These are phyloP conservation scores for Vireo griseus DNA, from an alignment of 2,797 vertebrate genomes.

Conservation along the genomic window DNA sequence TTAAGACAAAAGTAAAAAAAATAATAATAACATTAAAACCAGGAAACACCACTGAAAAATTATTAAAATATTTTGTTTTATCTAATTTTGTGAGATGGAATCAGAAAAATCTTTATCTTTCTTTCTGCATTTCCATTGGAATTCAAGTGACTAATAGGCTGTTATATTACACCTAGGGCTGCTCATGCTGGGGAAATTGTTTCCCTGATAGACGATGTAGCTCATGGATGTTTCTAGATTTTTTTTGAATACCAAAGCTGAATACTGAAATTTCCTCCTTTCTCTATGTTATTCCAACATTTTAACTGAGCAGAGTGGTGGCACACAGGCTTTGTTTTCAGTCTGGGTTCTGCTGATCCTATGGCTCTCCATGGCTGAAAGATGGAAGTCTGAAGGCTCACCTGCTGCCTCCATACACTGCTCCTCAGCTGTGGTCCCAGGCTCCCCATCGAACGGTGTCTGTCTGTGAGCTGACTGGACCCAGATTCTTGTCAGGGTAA, in stretches of 20 bases:
- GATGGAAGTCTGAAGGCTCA: not conserved
- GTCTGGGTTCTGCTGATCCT: not conserved
- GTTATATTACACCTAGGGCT: not conserved
- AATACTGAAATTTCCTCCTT: not conserved
- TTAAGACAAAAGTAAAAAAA: not conserved
- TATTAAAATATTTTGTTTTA: not conserved
- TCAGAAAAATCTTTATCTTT: not conserved
- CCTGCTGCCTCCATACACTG: not conserved
- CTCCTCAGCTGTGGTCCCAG: rapidly evolving
- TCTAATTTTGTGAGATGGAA: not conserved
- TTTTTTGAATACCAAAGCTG: not conserved
- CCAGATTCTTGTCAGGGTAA: not conserved
- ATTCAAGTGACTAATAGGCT: not conserved
- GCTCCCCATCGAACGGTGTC: rapidly evolving
- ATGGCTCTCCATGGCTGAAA: not conserved
- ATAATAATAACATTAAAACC: not conserved
- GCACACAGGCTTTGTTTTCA: not conserved
- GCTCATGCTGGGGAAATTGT: rapidly evolving
- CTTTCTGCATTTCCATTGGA: not conserved
- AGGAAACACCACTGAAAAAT: not conserved
- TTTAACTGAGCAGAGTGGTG: not conserved
- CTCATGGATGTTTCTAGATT: not conserved
- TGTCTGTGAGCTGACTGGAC: not conserved
- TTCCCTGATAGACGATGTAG: not conserved
- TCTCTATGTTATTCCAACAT: not conserved